Percentiles rank a stretch among this genome's conserved stretches.
Evolutionary conservation across 2,797 vertebrate species (phyloP).

Genomic region (Enteromius thamalakanensis): DNA sequence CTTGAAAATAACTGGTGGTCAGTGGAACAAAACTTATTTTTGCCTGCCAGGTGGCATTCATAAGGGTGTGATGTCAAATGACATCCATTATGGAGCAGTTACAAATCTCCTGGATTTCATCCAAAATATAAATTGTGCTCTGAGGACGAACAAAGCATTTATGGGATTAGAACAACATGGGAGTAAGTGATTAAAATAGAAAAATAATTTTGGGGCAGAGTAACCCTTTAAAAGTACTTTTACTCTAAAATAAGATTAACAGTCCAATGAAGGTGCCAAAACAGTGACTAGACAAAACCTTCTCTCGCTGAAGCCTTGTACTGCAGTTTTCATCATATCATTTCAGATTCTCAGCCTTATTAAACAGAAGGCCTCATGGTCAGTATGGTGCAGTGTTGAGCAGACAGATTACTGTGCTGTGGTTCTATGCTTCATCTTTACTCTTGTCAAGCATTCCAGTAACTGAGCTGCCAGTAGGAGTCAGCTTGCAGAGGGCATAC

Average conservation of each 20-base stretch:
- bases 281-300: neutral
- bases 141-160: too few species aligned
- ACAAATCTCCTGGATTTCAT: too few species aligned
- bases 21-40: too few species aligned
- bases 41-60: too few species aligned
- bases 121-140: too few species aligned
- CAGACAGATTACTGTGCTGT: constrained; percentile 40
- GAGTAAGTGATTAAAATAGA: too few species aligned
- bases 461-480: constrained; percentile 68
- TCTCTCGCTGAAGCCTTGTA: neutral
- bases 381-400: constrained; percentile 56
- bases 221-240: neutral
- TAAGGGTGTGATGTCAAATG: too few species aligned
- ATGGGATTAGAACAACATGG: too few species aligned
- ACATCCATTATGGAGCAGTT: too few species aligned
- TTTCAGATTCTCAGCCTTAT: neutral
- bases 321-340: neutral
- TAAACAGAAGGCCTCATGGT: constrained; percentile 25
- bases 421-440: constrained; percentile 53
- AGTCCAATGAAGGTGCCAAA: neutral
- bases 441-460: constrained; percentile 50
- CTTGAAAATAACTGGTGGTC: too few species aligned
- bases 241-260: neutral
- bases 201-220: too few species aligned
- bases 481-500: constrained; percentile 34